phyloP scores from a whole-genome alignment of 2,113 vertebrate genomes.

The Microcebus jonahi region DNA sequence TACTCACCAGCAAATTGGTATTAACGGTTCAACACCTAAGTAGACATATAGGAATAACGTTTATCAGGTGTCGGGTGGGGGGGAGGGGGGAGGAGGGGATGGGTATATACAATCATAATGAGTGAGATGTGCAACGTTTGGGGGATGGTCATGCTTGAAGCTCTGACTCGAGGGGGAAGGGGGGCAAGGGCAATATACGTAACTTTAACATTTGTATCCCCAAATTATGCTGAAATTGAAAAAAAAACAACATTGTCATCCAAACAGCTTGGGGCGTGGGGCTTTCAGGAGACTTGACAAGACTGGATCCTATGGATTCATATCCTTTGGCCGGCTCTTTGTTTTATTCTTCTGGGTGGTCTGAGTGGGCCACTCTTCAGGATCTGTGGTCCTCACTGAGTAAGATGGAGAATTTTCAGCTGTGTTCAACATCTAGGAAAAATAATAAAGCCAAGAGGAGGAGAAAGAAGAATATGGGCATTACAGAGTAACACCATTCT shows the following conservation, averaged over 20 bases:
- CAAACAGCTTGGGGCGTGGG: neutral
- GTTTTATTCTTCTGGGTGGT: slow-evolving; percentile 44
- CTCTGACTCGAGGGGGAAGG: too few relatives aligned
- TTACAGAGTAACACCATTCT: slow-evolving; percentile 29
- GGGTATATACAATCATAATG: too few relatives aligned
- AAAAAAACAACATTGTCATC: neutral
- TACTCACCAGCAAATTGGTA: too few relatives aligned
- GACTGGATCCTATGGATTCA: neutral
- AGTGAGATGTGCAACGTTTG: too few relatives aligned
- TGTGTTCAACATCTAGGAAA: slow-evolving; percentile 9
- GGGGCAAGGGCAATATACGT: too few relatives aligned
- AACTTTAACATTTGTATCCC: too few relatives aligned
- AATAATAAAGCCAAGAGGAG: slow-evolving; percentile 11
- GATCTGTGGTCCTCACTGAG: neutral
- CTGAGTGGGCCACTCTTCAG: neutral
- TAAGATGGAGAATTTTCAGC: neutral
- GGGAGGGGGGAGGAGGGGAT: too few relatives aligned
- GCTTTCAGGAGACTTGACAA: neutral
- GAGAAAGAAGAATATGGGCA: neutral
- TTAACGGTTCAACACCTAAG: too few relatives aligned
- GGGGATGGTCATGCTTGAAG: too few relatives aligned
- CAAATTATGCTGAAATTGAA: too few relatives aligned
- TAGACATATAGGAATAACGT: too few relatives aligned
- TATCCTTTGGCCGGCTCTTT: slow-evolving; percentile 10
- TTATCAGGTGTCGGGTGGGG: too few relatives aligned